These are phyloP conservation scores for Mallotus villosus DNA, from an alignment of 2,797 vertebrate genomes.

Conservation along the genomic window DNA sequence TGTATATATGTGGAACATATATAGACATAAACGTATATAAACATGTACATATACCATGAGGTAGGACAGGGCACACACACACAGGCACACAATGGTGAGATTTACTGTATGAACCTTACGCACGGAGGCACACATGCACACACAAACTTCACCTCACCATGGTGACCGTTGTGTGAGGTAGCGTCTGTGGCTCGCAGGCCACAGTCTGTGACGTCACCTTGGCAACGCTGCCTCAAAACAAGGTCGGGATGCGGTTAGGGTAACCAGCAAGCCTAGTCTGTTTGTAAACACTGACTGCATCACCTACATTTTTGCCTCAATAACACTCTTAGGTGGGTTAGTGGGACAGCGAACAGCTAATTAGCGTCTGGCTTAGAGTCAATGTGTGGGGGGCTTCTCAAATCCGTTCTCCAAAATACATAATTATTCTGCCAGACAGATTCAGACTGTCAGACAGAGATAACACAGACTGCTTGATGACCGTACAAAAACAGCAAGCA, in stretches of 20 bases:
- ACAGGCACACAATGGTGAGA: not conserved
- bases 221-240: not conserved
- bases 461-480: slow-evolving; percentile 6
- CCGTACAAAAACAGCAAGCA: not conserved
- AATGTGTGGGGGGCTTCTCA: slow-evolving; percentile 8
- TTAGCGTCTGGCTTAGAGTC: not conserved
- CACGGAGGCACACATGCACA: not conserved
- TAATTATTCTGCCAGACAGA: not conserved
- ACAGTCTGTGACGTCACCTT: slow-evolving; percentile 9
- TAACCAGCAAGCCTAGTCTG: slow-evolving; percentile 1
- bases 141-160: slow-evolving; percentile 45
- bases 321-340: slow-evolving; percentile 5
- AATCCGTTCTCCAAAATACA: slow-evolving; percentile 14
- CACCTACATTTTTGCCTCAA: slow-evolving; percentile 3
- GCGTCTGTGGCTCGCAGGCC: slow-evolving; percentile 42
- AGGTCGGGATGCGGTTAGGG: not conserved
- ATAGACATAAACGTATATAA: too few species aligned
- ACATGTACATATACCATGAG: too few species aligned
- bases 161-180: slow-evolving; percentile 51
- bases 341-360: not conserved
- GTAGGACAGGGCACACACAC: not conserved
- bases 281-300: slow-evolving; percentile 4
- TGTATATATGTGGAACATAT: too few species aligned
- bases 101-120: not conserved
- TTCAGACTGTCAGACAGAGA: too few species aligned